Conservation (phyloP, 2,888 invertebrate species). For the Parascotia fuliginaria region DNA sequence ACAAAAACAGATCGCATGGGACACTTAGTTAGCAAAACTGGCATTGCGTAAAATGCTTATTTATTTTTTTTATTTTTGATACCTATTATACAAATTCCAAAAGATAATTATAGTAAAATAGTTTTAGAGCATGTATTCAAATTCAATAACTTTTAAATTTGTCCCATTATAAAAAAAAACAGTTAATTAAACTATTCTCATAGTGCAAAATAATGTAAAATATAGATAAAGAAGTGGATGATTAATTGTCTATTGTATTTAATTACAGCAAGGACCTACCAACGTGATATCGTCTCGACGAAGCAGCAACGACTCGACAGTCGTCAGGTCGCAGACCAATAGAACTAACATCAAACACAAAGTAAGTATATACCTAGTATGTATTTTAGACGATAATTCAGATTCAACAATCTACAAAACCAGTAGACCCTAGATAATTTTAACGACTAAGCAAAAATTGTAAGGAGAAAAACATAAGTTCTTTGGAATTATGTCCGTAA, state of each 20-base stretch:
- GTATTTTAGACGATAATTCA: too few species aligned
- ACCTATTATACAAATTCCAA: background rate
- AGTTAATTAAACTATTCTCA: background rate
- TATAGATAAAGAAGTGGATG: background rate
- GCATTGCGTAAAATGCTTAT: background rate
- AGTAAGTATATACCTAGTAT: conserved; percentile 52
- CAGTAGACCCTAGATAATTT: too few species aligned
- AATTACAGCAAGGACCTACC: conserved; percentile 89
- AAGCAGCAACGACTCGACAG: conserved; percentile 94
- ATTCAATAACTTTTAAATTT: too few species aligned
- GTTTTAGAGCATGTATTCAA: conserved; percentile 10
- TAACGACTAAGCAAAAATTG: too few species aligned
- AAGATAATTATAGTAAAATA: background rate
- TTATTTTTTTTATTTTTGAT: background rate
- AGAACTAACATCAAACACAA: conserved; percentile 82
- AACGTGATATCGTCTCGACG: conserved; percentile 91
- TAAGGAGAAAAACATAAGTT: too few species aligned
- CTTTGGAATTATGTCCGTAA: too few species aligned
- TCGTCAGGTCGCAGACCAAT: conserved; percentile 80
- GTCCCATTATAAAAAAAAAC: too few species aligned
- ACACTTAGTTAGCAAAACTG: background rate
- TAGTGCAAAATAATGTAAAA: background rate
- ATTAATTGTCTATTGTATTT: conserved; percentile 16
- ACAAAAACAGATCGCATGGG: too few species aligned
- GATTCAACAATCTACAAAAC: too few species aligned